Base-by-base conservation (phyloP, 2,888 invertebrate genomes). In the Bellardia pandia region DNA sequence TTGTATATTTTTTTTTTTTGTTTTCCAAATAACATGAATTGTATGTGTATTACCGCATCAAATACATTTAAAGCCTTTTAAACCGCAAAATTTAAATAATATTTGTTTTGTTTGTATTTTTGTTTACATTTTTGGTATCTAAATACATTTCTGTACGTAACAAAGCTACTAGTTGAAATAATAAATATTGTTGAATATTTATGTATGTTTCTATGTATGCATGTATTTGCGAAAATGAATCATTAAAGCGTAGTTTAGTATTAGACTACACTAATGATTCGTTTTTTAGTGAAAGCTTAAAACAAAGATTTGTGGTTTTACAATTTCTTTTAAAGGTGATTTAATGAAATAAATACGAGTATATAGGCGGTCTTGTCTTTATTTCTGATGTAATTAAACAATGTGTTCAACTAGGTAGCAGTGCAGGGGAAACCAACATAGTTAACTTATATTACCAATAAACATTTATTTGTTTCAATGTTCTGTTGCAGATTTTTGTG, bases 61-160 rank as follows among this genome's bases (percentile, higher is more conserved):
- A 76, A 72, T 71, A 40, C 51, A 81, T 76, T 81, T 72, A 66
- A 85, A 81, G 64, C 58, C 48, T 13, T 75, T 64, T 33, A 69
- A 81, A 85, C 76, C 80, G 6, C 75, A 66, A 68, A 74, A 64
- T 42, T 85, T 85, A 51, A 85, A 75, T 85, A 75, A 64, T 30
- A 76, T 80, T 66, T 78, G 58, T 56, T 40, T 23, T 23, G 23
- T 23, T 23, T 76, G 69, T 56, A 9, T 45, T 45, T 48, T 8
- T 60, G 58, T 68, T 79, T 60, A 64, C 37, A 53, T n/a, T 68
- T 77, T 45, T 16, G 45, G 9, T 45, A 45, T 9, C 11, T 45
- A 45, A 3, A 45, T 45, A 45, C 23, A 23, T 23, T 23, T 23
- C 23, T 23, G 45, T 13, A 60, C 4, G 7, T 72, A 23, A 42